Conservation (phyloP, 2,797 vertebrate genomes). For the Parotocinclus haroldoi region DNA sequence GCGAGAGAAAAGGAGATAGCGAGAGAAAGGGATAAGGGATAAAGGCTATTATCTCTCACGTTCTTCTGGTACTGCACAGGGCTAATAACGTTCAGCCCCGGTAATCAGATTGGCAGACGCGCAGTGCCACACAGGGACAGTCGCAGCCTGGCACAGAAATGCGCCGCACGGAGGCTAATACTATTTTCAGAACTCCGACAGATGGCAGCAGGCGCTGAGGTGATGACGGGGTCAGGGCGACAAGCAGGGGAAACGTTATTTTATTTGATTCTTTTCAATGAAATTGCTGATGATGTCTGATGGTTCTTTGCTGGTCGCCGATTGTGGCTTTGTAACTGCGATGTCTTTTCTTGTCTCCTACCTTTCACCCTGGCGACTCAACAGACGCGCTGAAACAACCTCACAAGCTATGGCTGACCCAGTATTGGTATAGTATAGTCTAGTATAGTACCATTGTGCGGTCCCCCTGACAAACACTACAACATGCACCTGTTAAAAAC, state of each 20-base stretch:
- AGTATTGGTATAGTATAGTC: conserved; percentile 62
- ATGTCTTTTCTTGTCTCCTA: background rate
- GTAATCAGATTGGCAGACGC: conserved; percentile 65
- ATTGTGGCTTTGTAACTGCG: no score
- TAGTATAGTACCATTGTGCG: conserved; percentile 49
- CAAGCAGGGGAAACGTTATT: no score
- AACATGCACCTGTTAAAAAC: background rate
- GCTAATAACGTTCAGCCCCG: conserved; percentile 51
- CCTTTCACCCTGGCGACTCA: conserved; percentile 11
- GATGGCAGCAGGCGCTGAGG: conserved; percentile 28
- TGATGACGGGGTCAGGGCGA: conserved; percentile 13
- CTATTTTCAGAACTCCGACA: conserved; percentile 23
- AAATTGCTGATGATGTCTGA: no score
- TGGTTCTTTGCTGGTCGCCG: no score
- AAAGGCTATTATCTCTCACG: conserved; percentile 23
- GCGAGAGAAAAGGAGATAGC: background rate
- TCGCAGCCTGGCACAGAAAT: conserved; percentile 20
- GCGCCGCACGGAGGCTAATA: conserved; percentile 5
- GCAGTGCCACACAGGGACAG: conserved; percentile 40
- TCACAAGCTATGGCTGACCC: conserved; percentile 63
- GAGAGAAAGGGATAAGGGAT: conserved; percentile 23
- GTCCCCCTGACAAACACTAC: conserved; percentile 30
- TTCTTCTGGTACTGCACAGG: conserved; percentile 20
- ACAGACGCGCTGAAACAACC: background rate
- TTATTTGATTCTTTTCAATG: no score